A percentile compares a stretch with the other conserved stretches of the same genome.
These are phyloP conservation scores for Phylloscopus whistleri DNA, from an alignment of 2,113 vertebrate genomes.

Conservation along the genomic window DNA sequence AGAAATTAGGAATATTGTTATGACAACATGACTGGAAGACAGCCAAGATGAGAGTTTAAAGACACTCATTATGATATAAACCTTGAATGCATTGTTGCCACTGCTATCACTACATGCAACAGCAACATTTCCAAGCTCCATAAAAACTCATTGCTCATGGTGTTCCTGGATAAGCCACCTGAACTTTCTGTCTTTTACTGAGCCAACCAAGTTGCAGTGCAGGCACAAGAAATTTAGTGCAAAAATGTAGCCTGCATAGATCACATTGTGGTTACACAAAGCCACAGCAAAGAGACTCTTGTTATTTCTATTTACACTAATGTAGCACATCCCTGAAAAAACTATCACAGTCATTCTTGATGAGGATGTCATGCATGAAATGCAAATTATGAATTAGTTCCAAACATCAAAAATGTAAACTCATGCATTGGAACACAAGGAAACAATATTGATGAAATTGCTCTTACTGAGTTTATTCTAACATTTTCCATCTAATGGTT, in stretches of 20 bases:
- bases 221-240: not conserved
- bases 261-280: not conserved
- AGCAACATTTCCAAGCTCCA: not conserved
- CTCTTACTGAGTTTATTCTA: not conserved
- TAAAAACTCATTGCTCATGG: not conserved
- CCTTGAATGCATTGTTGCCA: not conserved
- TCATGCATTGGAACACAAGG: not conserved
- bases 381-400: slow-evolving; percentile 25
- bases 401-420: not conserved
- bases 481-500: slow-evolving; percentile 9
- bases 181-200: not conserved
- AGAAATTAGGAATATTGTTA: not conserved
- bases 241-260: not conserved
- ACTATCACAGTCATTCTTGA: not conserved
- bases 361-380: slow-evolving; percentile 18
- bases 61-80: not conserved
- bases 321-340: not conserved
- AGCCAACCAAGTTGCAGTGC: not conserved
- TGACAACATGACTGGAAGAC: not conserved
- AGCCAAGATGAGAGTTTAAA: not conserved
- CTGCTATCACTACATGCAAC: not conserved
- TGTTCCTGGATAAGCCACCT: not conserved
- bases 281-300: not conserved
- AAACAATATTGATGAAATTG: slow-evolving; percentile 13
- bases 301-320: not conserved